Conservation (phyloP, 2,113 vertebrate genomes). For the Numenius arquata region DNA sequence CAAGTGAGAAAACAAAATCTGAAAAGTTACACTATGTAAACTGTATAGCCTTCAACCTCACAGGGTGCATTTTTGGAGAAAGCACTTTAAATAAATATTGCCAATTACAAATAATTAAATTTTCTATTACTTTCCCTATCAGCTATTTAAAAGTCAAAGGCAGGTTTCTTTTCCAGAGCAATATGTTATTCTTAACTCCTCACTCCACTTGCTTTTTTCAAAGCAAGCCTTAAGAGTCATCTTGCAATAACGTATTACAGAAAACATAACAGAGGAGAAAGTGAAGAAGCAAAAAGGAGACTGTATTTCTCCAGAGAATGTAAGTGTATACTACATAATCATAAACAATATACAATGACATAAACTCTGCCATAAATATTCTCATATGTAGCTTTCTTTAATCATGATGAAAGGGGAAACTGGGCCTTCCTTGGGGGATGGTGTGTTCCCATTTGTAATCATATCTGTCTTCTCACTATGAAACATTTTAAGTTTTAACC, state of each 20-base stretch:
- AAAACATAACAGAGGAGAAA: not conserved
- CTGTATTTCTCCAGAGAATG: slow-evolving; percentile 32
- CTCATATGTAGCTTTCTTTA: not conserved
- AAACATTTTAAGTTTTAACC: slow-evolving; percentile 11
- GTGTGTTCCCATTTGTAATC: slow-evolving; percentile 37
- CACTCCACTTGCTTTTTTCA: not conserved
- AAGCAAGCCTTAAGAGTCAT: not conserved
- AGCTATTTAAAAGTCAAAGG: slow-evolving; percentile 6
- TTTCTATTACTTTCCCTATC: not conserved
- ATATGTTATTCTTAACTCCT: not conserved
- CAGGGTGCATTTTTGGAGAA: not conserved
- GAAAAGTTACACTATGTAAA: not conserved
- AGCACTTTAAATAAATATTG: not conserved
- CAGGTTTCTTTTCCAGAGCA: not conserved
- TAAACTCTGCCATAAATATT: not conserved
- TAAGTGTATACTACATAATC: not conserved
- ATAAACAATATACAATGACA: not conserved
- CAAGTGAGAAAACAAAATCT: not conserved
- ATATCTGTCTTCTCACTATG: not conserved
- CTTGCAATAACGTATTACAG: slow-evolving; percentile 2
- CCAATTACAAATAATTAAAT: slow-evolving; percentile 20
- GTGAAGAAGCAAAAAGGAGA: not conserved
- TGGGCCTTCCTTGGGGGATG: not conserved
- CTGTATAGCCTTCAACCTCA: not conserved
- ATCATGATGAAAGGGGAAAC: not conserved